phyloP scores from a whole-genome alignment of 2,888 invertebrate genomes.

The Galeruca laticollis region DNA sequence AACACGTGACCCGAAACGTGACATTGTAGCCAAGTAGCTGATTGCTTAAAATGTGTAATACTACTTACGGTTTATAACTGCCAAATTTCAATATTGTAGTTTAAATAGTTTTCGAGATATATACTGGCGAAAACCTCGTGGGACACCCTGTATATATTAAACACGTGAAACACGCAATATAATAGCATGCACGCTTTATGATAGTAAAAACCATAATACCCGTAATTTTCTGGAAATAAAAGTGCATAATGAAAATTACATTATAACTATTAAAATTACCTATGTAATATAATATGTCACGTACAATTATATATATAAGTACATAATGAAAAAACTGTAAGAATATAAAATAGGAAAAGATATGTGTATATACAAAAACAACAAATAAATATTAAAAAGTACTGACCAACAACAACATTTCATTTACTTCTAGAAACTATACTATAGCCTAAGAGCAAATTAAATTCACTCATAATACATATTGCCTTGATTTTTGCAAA shows the following conservation, averaged over 20 bases:
- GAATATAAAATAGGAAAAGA: slow-evolving; percentile 24
- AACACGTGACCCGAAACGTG: no score
- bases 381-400: slow-evolving; percentile 30
- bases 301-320: slow-evolving; percentile 4
- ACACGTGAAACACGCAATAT: slow-evolving; percentile 30
- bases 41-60: no score
- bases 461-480: slow-evolving; percentile 31
- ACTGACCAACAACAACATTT: slow-evolving; percentile 37
- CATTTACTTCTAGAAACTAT: slow-evolving; percentile 24
- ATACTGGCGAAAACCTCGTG: no score
- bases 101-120: no score
- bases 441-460: slow-evolving; percentile 29
- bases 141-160: no score
- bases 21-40: no score
- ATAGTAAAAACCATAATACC: background rate
- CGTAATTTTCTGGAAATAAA: background rate
- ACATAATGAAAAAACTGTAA: slow-evolving; percentile 9
- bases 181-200: slow-evolving; percentile 22
- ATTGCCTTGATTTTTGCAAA: slow-evolving; percentile 29
- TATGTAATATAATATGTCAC: background rate
- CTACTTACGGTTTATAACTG: no score
- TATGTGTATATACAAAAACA: background rate
- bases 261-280: slow-evolving; percentile 11
- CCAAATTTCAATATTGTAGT: no score
- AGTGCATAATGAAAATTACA: background rate